phyloP scores from a whole-genome alignment of 2,113 vertebrate genomes.

The Thunnus maccoyii region DNA sequence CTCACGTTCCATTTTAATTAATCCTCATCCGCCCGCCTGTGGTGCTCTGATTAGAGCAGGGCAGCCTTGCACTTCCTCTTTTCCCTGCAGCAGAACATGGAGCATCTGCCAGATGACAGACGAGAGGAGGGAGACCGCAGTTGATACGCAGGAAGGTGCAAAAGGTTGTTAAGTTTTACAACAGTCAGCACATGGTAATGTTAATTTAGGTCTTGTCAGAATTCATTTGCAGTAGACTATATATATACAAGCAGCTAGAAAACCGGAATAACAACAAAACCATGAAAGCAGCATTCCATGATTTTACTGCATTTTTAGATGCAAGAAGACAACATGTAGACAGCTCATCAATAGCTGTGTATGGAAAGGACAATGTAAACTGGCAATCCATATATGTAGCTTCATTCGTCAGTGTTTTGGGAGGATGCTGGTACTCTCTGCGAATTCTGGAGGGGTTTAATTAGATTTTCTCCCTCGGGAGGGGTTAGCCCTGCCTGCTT shows the following conservation, averaged over 20 bases:
- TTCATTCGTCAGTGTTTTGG: conserved; percentile 22
- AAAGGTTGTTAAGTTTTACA: conserved; percentile 38
- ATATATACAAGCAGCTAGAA: neutral
- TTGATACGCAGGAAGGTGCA: conserved; percentile 26
- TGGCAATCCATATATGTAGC: conserved; percentile 31
- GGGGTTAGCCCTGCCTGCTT: conserved; percentile 9
- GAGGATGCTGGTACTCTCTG: neutral
- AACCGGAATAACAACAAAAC: neutral
- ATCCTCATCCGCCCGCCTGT: conserved; percentile 54
- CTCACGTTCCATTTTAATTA: conserved; percentile 72
- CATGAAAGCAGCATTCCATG: neutral
- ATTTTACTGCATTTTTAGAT: neutral
- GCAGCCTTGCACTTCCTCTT: conserved; percentile 40
- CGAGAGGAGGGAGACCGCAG: conserved; percentile 3
- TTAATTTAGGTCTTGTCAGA: neutral
- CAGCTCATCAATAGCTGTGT: conserved; percentile 26
- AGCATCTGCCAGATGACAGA: conserved; percentile 55
- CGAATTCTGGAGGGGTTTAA: conserved; percentile 47
- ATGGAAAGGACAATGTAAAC: conserved; percentile 7
- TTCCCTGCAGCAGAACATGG: conserved; percentile 33
- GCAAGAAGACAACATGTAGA: neutral
- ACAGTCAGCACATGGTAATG: neutral
- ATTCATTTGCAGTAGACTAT: neutral
- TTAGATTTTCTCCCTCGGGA: conserved; percentile 37
- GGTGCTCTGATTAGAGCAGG: conserved; percentile 53